Evolutionary conservation across 2,797 vertebrate species (phyloP), one percentile per base, ranked within the genome.

Genomic region (Bovichtus diacanthus): DNA sequence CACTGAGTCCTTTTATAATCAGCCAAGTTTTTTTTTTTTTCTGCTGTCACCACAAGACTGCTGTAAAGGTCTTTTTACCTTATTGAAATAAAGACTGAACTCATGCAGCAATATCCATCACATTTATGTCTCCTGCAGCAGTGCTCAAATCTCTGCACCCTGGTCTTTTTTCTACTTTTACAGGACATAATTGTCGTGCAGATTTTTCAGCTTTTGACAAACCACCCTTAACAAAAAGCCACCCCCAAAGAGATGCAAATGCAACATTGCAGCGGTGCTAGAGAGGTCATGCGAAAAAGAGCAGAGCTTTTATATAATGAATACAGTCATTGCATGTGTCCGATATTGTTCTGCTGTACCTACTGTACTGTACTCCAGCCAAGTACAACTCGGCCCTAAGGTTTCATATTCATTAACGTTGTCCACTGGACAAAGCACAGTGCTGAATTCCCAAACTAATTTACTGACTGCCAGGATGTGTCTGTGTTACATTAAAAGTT

Each of bases 401-500:
- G 81, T 87, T 85, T 87, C 49, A 78, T 82, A 76, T 80, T 85
- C 76, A 87, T 89, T 79, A 79, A 64, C 19, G 19, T 29, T 76
- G 72, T 88, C 76, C 70, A 70, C 58, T 67, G 72, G 70, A 83
- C 73, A 83, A 74, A 66, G 76, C 70, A 51, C 64, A 66, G 36
- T 13, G 46, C 58, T 85, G 60, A 74, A 70, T 70, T 78, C 58
- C 59, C 60, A 75, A 80, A 74, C 51, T 81, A 72, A 89, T 85
- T 79, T 76, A 74, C 58, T 46, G 59, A 74, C 65, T 82, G 70
- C 29, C 64, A 70, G 58, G 47, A 73, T 79, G 68, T 74, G 64
- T 80, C 80, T 65, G 60, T 62, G 47, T 80, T 81, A 53, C 63
- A 67, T 76, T 83, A 73, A 71, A 78, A 67, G 68, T 81, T 77